Percentiles rank a stretch among this genome's conserved stretches.
Evolutionary conservation across 1,140 invertebrate species (phyloP).

Genomic region (Ceratosolen solmsi): DNA sequence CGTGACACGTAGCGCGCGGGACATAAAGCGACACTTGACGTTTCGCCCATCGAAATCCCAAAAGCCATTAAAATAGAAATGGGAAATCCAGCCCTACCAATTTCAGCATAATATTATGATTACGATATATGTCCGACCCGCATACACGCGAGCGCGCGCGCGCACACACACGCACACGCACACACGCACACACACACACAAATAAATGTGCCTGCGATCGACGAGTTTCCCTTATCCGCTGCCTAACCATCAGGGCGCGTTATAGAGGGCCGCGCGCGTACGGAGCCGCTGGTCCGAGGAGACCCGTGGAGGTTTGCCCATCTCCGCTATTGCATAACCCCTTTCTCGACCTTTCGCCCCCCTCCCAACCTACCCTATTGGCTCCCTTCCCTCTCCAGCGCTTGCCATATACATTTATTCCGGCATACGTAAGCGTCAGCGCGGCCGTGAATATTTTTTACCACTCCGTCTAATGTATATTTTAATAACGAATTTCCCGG

Average conservation of each 20-base stretch:
- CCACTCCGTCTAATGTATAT: slow-evolving; percentile 60
- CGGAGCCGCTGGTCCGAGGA: neutral
- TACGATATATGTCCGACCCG: slow-evolving; percentile 63
- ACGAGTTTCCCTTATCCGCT: slow-evolving; percentile 19
- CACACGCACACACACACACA: neutral
- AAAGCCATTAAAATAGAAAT: slow-evolving; percentile 72
- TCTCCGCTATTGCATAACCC: slow-evolving; percentile 46
- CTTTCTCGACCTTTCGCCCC: slow-evolving; percentile 3
- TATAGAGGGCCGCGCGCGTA: neutral
- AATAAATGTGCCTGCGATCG: neutral
- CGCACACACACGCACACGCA: too few relatives aligned
- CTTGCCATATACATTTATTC: slow-evolving; percentile 67
- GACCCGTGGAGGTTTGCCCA: neutral
- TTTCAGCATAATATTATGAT: slow-evolving; percentile 72
- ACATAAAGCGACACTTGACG: slow-evolving; percentile 51
- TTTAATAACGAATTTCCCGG: slow-evolving; percentile 61
- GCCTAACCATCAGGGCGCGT: neutral
- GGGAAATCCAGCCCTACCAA: slow-evolving; percentile 69
- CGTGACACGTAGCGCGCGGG: slow-evolving; percentile 28
- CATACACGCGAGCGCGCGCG: too few relatives aligned
- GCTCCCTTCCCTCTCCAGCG: slow-evolving; percentile 59
- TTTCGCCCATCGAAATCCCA: slow-evolving; percentile 64
- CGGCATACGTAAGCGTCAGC: slow-evolving; percentile 62
- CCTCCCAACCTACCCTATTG: slow-evolving; percentile 54
- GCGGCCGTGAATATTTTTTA: slow-evolving; percentile 64